Percentiles rank a stretch among this genome's conserved stretches.
Evolutionary conservation across 2,113 vertebrate genomes (phyloP).

Genomic region (Oxyruncus cristatus): DNA sequence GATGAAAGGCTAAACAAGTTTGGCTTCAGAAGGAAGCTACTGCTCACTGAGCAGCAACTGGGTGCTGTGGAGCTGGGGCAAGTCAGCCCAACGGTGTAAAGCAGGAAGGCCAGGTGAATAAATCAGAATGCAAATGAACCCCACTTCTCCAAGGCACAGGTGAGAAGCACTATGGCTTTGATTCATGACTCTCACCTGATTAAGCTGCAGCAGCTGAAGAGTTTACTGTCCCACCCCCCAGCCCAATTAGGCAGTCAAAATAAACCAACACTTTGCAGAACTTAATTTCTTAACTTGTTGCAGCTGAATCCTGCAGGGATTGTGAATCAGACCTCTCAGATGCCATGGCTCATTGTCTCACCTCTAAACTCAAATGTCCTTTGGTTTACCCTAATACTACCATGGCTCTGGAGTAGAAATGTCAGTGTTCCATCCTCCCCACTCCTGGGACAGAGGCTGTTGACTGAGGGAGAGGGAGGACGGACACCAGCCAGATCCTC

Average conservation of each 20-base stretch:
- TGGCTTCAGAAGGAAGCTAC: background rate
- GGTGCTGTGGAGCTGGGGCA: background rate
- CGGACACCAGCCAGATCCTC: accelerated
- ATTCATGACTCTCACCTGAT: background rate
- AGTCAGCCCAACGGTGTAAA: background rate
- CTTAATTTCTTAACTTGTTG: background rate
- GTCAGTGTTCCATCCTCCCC: background rate
- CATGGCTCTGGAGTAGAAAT: background rate
- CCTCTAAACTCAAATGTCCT: background rate
- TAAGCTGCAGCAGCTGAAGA: background rate
- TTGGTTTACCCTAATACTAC: background rate
- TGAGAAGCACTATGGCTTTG: background rate
- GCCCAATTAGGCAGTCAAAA: background rate
- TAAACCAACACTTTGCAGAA: background rate
- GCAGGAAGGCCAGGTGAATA: background rate
- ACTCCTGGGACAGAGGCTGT: background rate
- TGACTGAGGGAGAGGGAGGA: background rate
- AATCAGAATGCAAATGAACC: background rate
- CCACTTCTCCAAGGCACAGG: background rate
- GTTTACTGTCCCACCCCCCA: background rate
- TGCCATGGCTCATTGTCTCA: background rate
- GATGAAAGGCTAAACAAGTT: background rate
- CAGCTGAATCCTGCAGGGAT: background rate
- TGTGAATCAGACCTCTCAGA: background rate
- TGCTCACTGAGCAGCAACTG: background rate